These are phyloP conservation scores for Ariopsis seemanni DNA, from an alignment of 2,113 vertebrate species.

Conservation along the genomic window DNA sequence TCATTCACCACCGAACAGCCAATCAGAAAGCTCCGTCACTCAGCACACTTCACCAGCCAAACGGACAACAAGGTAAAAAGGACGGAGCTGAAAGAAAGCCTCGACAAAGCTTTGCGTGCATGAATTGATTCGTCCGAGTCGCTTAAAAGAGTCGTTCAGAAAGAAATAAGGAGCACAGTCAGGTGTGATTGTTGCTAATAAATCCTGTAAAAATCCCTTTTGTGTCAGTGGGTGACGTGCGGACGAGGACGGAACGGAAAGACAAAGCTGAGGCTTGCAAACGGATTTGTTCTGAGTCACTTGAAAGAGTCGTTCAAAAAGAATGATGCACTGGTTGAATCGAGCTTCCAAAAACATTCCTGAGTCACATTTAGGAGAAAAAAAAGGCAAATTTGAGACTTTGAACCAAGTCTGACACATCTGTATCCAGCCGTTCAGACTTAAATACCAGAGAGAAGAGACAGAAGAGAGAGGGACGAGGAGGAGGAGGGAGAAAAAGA, in stretches of 20 bases:
- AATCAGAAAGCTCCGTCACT: background rate
- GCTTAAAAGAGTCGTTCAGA: constrained; percentile 9
- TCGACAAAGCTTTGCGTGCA: constrained; percentile 1
- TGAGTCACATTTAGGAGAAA: background rate
- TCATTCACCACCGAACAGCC: background rate
- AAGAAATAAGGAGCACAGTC: background rate
- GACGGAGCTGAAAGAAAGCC: background rate
- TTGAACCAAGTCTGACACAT: background rate
- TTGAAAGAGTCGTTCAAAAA: background rate
- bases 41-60: background rate
- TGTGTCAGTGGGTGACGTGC: background rate
- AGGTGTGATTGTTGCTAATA: background rate
- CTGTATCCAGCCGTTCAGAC: background rate
- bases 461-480: constrained; percentile 1
- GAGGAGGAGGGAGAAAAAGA: background rate
- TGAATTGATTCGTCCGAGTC: constrained; percentile 6
- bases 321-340: background rate
- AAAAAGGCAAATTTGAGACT: background rate
- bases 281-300: constrained; percentile 16
- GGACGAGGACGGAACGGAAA: background rate
- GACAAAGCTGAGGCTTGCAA: background rate
- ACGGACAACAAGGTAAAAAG: background rate
- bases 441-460: background rate
- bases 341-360: background rate
- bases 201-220: background rate